phyloP scores from a whole-genome alignment of 2,888 invertebrate species.

The Apotomis betuletana region DNA sequence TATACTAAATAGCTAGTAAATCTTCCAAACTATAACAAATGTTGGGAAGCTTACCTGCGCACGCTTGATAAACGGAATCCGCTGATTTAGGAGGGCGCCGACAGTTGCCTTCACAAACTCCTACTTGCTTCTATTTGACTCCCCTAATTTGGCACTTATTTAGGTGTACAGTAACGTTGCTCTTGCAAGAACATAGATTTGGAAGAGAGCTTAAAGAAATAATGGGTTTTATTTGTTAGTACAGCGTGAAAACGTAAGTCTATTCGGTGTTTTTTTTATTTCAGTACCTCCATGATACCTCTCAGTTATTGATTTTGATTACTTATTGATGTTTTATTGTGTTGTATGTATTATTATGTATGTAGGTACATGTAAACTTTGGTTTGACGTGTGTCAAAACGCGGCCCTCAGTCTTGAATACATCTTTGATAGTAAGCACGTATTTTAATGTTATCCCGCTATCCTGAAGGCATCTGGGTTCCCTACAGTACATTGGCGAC shows the following conservation, averaged over 20 bases:
- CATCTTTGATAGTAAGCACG: too few species aligned
- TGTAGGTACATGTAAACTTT: too few species aligned
- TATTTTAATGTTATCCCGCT: too few species aligned
- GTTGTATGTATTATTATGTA: too few species aligned
- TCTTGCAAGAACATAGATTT: background rate
- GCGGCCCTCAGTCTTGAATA: too few species aligned
- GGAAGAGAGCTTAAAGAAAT: constrained; percentile 3
- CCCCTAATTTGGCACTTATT: background rate
- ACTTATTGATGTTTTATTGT: background rate
- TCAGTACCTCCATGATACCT: background rate
- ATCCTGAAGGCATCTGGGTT: too few species aligned
- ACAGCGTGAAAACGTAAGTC: background rate
- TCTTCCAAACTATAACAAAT: constrained; percentile 26
- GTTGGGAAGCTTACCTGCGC: constrained; percentile 47
- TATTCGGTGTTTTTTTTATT: background rate
- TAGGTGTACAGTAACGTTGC: background rate
- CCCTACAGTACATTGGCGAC: too few species aligned
- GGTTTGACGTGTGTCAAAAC: too few species aligned
- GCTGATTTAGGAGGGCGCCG: constrained; percentile 51
- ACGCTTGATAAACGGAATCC: constrained; percentile 55
- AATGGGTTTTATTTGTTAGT: background rate
- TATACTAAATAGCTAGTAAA: constrained; percentile 13
- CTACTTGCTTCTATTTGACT: background rate
- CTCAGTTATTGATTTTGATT: background rate
- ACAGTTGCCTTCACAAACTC: constrained; percentile 4